These are phyloP conservation scores for Gyrodactylus salaris DNA, from an alignment of 1,140 invertebrate species.

Conservation along the genomic window DNA sequence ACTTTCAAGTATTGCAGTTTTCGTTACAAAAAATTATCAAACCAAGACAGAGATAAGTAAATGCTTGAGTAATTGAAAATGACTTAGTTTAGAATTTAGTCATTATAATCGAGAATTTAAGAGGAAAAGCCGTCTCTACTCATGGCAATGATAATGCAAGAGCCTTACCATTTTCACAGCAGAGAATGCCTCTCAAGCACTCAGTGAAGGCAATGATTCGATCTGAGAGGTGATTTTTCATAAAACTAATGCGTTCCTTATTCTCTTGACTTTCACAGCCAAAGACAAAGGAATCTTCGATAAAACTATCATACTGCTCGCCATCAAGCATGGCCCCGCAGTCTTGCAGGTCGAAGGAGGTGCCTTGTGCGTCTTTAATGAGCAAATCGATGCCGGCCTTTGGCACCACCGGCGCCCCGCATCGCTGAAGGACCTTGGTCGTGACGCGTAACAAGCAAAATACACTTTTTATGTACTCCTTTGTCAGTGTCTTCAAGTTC, in stretches of 20 bases:
- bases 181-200: not conserved
- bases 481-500: not conserved
- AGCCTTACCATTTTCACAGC: not conserved
- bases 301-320: too few species aligned
- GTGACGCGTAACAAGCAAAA: not conserved
- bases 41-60: too few species aligned
- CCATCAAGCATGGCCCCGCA: not conserved
- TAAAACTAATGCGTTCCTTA: not conserved
- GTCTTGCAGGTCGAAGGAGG: not conserved
- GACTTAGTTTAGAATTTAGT: too few species aligned
- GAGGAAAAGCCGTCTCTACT: too few species aligned
- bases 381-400: not conserved
- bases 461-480: not conserved
- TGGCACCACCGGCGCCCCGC: not conserved
- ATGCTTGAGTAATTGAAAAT: too few species aligned
- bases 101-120: too few species aligned
- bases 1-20: not conserved
- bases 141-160: too few species aligned
- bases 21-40: too few species aligned
- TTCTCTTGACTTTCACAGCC: not conserved
- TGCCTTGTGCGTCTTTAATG: not conserved
- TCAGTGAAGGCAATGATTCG: not conserved
- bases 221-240: not conserved
- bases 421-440: not conserved
- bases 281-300: not conserved